These are phyloP conservation scores for Tiphia femorata DNA, from an alignment of 2,888 invertebrate genomes.

Conservation along the genomic window DNA sequence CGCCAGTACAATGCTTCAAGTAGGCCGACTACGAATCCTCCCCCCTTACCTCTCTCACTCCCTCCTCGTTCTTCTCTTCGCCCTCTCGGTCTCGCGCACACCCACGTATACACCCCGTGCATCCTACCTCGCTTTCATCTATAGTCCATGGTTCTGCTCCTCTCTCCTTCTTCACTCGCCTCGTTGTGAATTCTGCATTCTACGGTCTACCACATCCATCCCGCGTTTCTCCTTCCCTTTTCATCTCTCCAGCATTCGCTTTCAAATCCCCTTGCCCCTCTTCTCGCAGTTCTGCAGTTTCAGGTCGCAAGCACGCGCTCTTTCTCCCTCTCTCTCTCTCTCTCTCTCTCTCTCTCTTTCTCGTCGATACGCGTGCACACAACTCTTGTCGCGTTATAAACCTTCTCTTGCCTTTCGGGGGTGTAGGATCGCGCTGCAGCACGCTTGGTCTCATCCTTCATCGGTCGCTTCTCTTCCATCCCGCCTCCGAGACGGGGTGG, in stretches of 20 bases:
- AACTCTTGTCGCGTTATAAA: too few species aligned
- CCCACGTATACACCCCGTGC: too few species aligned
- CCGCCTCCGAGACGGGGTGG: too few species aligned
- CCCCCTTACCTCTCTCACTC: slow-evolving; percentile 5
- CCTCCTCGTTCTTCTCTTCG: not conserved
- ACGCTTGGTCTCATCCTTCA: too few species aligned
- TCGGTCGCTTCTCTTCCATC: too few species aligned
- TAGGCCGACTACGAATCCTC: slow-evolving; percentile 52
- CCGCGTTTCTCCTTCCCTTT: slow-evolving; percentile 7
- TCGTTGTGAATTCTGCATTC: too few species aligned
- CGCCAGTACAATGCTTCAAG: slow-evolving; percentile 54
- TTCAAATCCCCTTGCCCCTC: not conserved
- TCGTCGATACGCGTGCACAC: not conserved
- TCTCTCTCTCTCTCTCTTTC: not conserved
- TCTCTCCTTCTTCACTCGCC: too few species aligned
- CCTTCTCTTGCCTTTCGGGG: not conserved
- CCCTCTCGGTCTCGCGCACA: not conserved
- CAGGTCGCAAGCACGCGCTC: not conserved
- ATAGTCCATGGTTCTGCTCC: too few species aligned
- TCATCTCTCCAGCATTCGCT: too few species aligned
- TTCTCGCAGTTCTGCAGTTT: slow-evolving; percentile 6
- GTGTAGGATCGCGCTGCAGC: too few species aligned
- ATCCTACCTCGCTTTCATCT: too few species aligned
- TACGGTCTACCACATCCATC: too few species aligned
- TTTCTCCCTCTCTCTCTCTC: not conserved